phyloP scores from a whole-genome alignment of 2,113 vertebrate species.

The Corythornis madagascariensis region DNA sequence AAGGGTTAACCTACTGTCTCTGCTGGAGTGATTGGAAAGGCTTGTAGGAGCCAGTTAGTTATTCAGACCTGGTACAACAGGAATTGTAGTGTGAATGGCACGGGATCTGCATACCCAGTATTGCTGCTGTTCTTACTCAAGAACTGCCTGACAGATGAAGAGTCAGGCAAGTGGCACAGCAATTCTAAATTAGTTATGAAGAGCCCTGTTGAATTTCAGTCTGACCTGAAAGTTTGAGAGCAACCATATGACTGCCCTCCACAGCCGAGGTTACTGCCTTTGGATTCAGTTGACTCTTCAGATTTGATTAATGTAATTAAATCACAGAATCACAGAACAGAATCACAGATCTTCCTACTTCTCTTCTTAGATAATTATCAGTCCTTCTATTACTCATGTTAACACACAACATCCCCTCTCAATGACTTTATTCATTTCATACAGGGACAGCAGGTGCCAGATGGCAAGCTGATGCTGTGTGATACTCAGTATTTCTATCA shows the following conservation, averaged over 20 bases:
- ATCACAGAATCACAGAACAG: background rate
- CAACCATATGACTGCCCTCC: slow-evolving; percentile 14
- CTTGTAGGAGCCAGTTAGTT: fast-evolving
- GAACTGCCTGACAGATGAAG: background rate
- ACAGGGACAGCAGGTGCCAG: slow-evolving; percentile 75
- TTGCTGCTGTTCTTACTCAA: background rate
- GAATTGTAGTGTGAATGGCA: background rate
- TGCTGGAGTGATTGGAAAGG: background rate
- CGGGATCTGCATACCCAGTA: background rate
- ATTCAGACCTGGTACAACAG: background rate
- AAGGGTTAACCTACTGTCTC: background rate
- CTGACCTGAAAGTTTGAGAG: slow-evolving; percentile 15
- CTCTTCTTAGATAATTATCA: slow-evolving; percentile 67
- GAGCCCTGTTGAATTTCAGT: background rate
- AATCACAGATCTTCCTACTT: slow-evolving; percentile 47
- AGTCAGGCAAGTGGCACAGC: background rate
- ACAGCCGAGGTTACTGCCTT: slow-evolving; percentile 4
- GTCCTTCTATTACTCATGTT: slow-evolving; percentile 73
- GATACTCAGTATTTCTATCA: slow-evolving; percentile 46
- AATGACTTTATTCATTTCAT: slow-evolving; percentile 69
- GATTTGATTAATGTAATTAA: slow-evolving; percentile 70
- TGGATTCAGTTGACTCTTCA: slow-evolving; percentile 58
- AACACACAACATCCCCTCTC: slow-evolving; percentile 46
- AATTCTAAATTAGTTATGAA: slow-evolving; percentile 6
- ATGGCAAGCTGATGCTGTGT: slow-evolving; percentile 60